A percentile compares a stretch with the other conserved stretches of the same genome.
Conservation (phyloP, 2,888 invertebrate genomes). For the Camptogramma bilineatum region DNA sequence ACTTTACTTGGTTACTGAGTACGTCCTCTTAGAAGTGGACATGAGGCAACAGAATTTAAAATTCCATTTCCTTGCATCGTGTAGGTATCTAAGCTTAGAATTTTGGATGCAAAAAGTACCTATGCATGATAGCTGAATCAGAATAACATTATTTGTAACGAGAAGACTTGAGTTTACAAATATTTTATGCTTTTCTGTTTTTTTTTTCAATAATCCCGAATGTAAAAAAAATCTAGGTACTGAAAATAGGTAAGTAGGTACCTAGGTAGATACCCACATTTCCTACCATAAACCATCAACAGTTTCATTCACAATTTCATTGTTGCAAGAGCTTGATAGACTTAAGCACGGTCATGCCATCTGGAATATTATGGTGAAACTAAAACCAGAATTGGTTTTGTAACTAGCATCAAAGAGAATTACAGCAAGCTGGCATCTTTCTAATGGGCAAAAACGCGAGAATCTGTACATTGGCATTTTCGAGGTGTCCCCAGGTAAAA, state of each 20-base stretch:
- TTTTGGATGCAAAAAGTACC: slow-evolving; percentile 47
- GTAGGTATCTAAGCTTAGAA: slow-evolving; percentile 60
- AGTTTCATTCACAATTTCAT: no score
- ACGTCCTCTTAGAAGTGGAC: slow-evolving; percentile 48
- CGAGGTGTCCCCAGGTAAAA: no score
- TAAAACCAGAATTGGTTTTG: background rate
- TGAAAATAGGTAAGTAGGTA: no score
- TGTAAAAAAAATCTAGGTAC: no score
- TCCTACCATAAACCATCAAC: no score
- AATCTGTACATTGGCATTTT: no score
- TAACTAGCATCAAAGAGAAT: background rate
- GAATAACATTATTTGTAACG: background rate
- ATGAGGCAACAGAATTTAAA: slow-evolving; percentile 68
- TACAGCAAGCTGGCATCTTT: background rate
- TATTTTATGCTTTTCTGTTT: no score
- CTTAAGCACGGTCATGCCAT: background rate
- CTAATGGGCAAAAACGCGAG: no score
- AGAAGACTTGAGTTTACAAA: no score
- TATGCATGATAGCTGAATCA: background rate
- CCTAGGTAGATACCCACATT: no score
- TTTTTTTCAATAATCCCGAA: no score
- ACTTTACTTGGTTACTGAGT: slow-evolving; percentile 4
- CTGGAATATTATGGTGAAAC: slow-evolving; percentile 8
- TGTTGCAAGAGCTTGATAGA: no score
- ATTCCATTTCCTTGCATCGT: slow-evolving; percentile 71